These are phyloP conservation scores for Drosophila cracens DNA, from an alignment of 2,888 invertebrate genomes.

Conservation along the genomic window DNA sequence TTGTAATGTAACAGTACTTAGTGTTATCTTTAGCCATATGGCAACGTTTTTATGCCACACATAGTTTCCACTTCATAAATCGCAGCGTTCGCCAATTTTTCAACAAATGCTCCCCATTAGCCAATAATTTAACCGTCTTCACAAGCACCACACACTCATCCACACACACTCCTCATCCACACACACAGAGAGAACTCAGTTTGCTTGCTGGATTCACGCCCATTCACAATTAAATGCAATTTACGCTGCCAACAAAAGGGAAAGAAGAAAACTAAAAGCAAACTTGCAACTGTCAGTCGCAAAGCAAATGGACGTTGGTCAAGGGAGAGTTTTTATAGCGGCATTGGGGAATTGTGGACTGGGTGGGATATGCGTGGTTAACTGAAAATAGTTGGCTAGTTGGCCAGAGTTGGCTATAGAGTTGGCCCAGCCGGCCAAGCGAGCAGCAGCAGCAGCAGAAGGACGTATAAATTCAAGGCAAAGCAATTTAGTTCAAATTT, in stretches of 20 bases:
- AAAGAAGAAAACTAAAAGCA: constrained; percentile 42
- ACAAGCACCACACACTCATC: constrained; percentile 2
- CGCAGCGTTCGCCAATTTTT: constrained; percentile 42
- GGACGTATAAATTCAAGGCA: constrained; percentile 65
- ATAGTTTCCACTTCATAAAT: constrained; percentile 52
- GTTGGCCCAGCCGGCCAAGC: background rate
- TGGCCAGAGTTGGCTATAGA: background rate
- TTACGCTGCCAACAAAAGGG: constrained; percentile 46
- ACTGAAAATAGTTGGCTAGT: constrained; percentile 14
- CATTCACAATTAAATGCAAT: constrained; percentile 67
- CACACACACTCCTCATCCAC: background rate
- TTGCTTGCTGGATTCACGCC: constrained; percentile 24
- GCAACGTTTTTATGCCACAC: constrained; percentile 18
- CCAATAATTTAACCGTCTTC: constrained; percentile 49
- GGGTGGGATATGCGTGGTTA: constrained; percentile 13
- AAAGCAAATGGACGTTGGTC: constrained; percentile 29
- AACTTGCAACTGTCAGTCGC: constrained; percentile 38
- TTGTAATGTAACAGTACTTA: background rate
- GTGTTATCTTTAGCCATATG: constrained; percentile 16
- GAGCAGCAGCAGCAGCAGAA: constrained; percentile 7
- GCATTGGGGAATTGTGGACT: background rate
- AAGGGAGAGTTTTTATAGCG: background rate
- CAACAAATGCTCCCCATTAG: constrained; percentile 57
- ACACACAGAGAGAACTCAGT: background rate
- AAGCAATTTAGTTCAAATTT: constrained; percentile 64